Conservation (phyloP, 2,797 vertebrate species). For the Xerus rutilus region DNA sequence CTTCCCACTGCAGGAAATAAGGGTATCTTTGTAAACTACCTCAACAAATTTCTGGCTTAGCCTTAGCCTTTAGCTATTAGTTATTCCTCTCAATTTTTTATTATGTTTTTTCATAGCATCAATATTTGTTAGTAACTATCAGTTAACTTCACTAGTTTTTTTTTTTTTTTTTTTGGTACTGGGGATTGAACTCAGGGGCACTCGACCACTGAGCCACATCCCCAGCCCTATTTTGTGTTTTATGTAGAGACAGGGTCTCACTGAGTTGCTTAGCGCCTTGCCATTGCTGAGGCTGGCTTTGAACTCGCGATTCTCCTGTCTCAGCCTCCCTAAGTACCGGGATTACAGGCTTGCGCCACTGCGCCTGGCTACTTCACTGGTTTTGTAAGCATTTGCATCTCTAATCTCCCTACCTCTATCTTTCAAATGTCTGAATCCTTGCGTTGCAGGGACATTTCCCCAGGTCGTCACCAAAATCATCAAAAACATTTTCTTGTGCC, state of each 20-base stretch:
- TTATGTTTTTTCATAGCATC: not conserved
- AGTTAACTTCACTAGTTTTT: not conserved
- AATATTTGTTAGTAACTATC: not conserved
- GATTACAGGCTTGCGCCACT: too few species aligned
- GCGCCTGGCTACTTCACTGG: not conserved
- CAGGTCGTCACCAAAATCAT: not conserved
- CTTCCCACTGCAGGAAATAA: not conserved
- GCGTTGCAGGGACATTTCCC: not conserved
- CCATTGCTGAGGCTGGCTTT: too few species aligned
- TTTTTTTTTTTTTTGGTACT: not conserved
- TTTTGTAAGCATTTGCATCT: not conserved
- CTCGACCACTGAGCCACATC: too few species aligned
- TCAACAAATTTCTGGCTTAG: not conserved
- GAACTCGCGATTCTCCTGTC: too few species aligned
- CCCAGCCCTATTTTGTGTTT: too few species aligned
- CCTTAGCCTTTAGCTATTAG: not conserved
- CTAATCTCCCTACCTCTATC: not conserved
- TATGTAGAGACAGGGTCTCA: too few species aligned
- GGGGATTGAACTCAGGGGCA: too few species aligned
- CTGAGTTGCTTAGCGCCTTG: too few species aligned
- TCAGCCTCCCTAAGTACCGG: too few species aligned
- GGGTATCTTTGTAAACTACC: not conserved
- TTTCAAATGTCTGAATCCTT: not conserved
- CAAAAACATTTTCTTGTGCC: not conserved
- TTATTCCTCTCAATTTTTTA: not conserved